Conservation (phyloP, 2,113 vertebrate genomes). For the Chroicocephalus ridibundus region DNA sequence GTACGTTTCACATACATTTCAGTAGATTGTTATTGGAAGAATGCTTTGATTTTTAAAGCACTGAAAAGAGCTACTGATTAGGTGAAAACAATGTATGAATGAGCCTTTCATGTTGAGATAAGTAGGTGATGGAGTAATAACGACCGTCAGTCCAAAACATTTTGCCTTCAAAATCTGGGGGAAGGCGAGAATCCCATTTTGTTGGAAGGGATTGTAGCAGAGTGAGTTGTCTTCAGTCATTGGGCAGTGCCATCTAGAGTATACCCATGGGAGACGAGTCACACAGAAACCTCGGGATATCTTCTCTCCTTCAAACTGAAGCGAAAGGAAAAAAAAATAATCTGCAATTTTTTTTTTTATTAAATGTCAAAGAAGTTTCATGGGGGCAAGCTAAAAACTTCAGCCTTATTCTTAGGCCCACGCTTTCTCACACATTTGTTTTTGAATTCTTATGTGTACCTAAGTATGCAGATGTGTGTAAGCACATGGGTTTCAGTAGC, state of each 20-base stretch:
- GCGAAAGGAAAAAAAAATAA: not conserved
- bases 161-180: not conserved
- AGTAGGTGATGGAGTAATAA: not conserved
- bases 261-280: not conserved
- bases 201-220: not conserved
- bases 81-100: not conserved
- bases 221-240: not conserved
- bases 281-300: not conserved
- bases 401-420: not conserved
- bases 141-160: not conserved
- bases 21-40: not conserved
- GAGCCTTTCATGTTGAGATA: not conserved
- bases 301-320: not conserved
- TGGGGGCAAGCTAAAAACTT: not conserved
- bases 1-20: fast-evolving
- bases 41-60: not conserved
- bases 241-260: not conserved
- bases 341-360: fast-evolving
- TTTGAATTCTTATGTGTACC: not conserved
- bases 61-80: not conserved
- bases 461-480: not conserved
- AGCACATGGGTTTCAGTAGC: fast-evolving
- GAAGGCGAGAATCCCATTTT: not conserved
- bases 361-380: not conserved
- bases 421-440: fast-evolving